Evolutionary conservation across 2,888 invertebrate genomes (phyloP), one percentile per base, ranked within the genome.

Genomic region (Tetramorium bicarinatum): DNA sequence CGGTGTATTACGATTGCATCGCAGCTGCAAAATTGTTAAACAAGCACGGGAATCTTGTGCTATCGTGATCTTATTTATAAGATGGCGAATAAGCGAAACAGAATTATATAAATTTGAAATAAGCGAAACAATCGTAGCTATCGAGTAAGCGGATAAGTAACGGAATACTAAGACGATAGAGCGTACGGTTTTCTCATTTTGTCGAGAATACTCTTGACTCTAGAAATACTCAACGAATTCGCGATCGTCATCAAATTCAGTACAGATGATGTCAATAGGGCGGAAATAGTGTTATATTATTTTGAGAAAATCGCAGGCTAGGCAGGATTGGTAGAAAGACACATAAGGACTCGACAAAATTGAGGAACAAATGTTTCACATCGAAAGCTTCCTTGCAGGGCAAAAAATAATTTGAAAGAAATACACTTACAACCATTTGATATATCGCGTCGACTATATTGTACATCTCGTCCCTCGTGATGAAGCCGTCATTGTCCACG

Each of bases 381-480:
- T 62, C 56, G 21, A 21, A 38, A 56, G 49, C 49, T 85, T 52
- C 9, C 44, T 52, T n/a, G 52, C 49, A 11, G 29, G 18, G n/a
- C 41, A 7, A 29, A 18, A 67, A 59, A n/a, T 29, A 44, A 89
- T 94, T 85, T 47, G 41, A 74, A 75, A 77, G 8, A n/a, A 34
- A 76, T 77, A 61, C 84, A 97, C 98, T 96, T 97, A 99, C 99
- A 97, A 99, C 99, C 99, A 99, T 99, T 95, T 99, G 98, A 95
- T 99, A 99, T 94, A 99, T 99, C 85, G 99, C 99, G 95, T 99
- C 98, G 88, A 99, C 99, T 94, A 99, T 99, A 95, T 99, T 98
- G 95, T 99, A 98, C 98, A 99, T 98, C 96, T 99, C 99, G 92
- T 98, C 98, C 91, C 99, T 96, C 82, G 99, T 99, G 94, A 99